Evolutionary conservation across 37 sponge, comb jelly and placozoan genomes (phyloP).

Genomic region (Halisarca cf. caerulea): DNA sequence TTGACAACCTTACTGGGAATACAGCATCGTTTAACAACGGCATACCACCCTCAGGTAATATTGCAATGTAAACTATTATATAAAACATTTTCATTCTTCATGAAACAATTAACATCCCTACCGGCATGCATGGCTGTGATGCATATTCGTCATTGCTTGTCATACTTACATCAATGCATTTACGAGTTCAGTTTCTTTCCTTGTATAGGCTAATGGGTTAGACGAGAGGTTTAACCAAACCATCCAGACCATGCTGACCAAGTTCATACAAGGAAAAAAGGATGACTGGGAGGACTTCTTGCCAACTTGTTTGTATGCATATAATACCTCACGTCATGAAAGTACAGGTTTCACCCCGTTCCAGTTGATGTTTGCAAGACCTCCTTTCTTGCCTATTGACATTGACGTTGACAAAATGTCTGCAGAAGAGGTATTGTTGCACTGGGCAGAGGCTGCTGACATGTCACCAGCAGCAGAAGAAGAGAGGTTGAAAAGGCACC

Average conservation of each 20-base stretch:
- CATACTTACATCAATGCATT: no score
- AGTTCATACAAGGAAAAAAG: not conserved
- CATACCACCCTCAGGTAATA: conserved; percentile 69
- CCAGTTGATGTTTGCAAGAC: not conserved
- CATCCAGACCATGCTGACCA: not conserved
- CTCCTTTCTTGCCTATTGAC: not conserved
- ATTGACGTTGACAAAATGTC: not conserved
- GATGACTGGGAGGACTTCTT: not conserved
- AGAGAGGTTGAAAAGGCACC: not conserved
- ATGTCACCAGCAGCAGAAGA: not conserved
- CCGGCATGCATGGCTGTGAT: no score
- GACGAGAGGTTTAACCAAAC: conserved; percentile 6
- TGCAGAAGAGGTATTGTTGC: not conserved
- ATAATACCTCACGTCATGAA: not conserved
- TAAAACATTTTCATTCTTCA: no score
- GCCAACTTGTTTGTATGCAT: not conserved
- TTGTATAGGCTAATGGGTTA: not conserved
- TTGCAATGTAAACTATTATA: no score
- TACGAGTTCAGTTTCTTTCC: not conserved
- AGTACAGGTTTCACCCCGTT: not conserved
- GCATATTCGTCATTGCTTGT: no score
- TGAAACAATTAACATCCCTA: no score
- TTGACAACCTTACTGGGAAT: conserved; percentile 37
- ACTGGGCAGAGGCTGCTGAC: not conserved
- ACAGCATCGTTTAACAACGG: conserved; percentile 45